phyloP scores from a whole-genome alignment of 2,113 vertebrate species.

The Genyomyrus donnyi region DNA sequence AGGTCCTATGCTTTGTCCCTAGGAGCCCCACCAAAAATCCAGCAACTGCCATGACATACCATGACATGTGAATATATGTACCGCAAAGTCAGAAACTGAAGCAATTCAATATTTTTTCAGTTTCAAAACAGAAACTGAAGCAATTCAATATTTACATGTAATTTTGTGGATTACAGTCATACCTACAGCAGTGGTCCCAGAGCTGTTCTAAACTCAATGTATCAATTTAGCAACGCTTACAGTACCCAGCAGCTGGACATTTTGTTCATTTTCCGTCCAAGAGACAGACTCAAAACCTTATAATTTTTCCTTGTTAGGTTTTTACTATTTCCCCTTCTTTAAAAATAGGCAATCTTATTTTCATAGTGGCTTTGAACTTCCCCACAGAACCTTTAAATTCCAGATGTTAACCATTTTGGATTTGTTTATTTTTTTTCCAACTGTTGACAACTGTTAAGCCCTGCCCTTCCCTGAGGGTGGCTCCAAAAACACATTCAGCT shows the following conservation, averaged over 20 bases:
- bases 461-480: slow-evolving; percentile 32
- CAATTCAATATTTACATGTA: background rate
- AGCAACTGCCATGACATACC: background rate
- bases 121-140: background rate
- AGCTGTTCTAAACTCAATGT: background rate
- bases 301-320: slow-evolving; percentile 62
- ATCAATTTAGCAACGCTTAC: background rate
- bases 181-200: background rate
- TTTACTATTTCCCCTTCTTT: slow-evolving; percentile 52
- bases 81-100: background rate
- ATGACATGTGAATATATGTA: background rate
- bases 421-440: slow-evolving; percentile 46
- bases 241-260: background rate
- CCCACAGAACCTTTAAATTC: slow-evolving; percentile 54
- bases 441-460: slow-evolving; percentile 40
- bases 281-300: slow-evolving; percentile 43
- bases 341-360: slow-evolving; percentile 65
- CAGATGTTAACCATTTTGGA: slow-evolving; percentile 60
- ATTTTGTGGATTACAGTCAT: background rate
- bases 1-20: background rate
- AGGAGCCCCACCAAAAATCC: background rate
- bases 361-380: slow-evolving; percentile 65
- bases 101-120: background rate
- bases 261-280: slow-evolving; percentile 40
- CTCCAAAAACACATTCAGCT: slow-evolving; percentile 15